These are phyloP conservation scores for Psilanteris sp. DNA, from an alignment of 1,140 invertebrate genomes.

Conservation along the genomic window DNA sequence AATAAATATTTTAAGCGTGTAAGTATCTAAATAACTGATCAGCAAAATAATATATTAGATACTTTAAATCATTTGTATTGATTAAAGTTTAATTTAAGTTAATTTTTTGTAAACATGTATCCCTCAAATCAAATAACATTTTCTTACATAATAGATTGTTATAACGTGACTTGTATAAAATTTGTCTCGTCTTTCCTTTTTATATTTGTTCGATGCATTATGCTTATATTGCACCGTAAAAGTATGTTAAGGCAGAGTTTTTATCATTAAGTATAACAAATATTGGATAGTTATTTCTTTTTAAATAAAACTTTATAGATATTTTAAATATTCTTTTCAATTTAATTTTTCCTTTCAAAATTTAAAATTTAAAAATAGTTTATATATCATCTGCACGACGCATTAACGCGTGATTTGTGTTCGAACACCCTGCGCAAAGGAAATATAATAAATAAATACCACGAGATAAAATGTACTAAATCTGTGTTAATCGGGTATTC, in stretches of 20 bases:
- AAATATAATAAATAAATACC: conserved; percentile 33
- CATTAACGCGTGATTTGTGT: conserved; percentile 1
- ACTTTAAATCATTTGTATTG: too few species aligned
- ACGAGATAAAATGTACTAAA: conserved; percentile 20
- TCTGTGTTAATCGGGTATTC: conserved; percentile 22
- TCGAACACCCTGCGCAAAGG: conserved; percentile 14
- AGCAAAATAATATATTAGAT: too few species aligned
- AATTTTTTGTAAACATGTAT: not conserved
- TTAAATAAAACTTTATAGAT: conserved; percentile 26
- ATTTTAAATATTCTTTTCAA: conserved; percentile 19
- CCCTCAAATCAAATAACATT: conserved; percentile 10
- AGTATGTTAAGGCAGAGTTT: conserved; percentile 74
- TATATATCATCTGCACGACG: conserved; percentile 15
- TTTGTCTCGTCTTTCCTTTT: conserved; percentile 17
- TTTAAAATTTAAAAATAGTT: conserved; percentile 28
- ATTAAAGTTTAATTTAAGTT: too few species aligned
- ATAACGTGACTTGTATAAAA: conserved; percentile 26
- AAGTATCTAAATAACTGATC: too few species aligned
- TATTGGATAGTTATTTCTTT: conserved; percentile 24
- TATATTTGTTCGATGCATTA: conserved; percentile 28
- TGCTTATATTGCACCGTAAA: conserved; percentile 68
- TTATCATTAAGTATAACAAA: conserved; percentile 44
- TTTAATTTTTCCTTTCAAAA: not conserved
- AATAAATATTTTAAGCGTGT: too few species aligned
- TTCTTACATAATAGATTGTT: conserved; percentile 1